These are phyloP conservation scores for Mamestra configurata DNA, from an alignment of 1,140 invertebrate genomes.

Conservation along the genomic window DNA sequence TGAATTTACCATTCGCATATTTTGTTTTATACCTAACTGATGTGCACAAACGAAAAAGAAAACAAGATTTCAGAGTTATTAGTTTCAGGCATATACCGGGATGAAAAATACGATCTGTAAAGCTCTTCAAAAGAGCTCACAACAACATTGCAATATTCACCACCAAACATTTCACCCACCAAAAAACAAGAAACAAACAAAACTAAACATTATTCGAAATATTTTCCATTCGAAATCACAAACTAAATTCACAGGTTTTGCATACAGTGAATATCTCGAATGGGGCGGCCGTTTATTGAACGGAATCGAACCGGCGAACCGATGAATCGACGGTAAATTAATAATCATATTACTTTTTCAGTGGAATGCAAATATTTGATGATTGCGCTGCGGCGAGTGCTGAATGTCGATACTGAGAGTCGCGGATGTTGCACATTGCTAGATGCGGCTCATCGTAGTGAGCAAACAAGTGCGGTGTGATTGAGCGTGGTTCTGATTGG, in stretches of 20 bases:
- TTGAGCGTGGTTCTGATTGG: slow-evolving; percentile 1
- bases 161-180: neutral
- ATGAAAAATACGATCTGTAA: neutral
- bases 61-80: too few relatives aligned
- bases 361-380: slow-evolving; percentile 85
- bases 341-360: slow-evolving; percentile 87
- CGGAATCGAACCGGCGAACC: slow-evolving; percentile 69
- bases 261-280: slow-evolving; percentile 80
- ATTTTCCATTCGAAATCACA: slow-evolving; percentile 61
- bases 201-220: slow-evolving; percentile 44
- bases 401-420: slow-evolving; percentile 70
- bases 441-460: slow-evolving; percentile 42
- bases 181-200: slow-evolving; percentile 7
- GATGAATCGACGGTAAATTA: slow-evolving; percentile 85
- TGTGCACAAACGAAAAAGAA: too few relatives aligned
- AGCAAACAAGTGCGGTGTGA: neutral
- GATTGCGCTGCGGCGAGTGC: slow-evolving; percentile 80
- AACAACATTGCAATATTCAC: neutral
- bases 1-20: too few relatives aligned
- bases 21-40: too few relatives aligned
- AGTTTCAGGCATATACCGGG: too few relatives aligned
- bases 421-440: slow-evolving; percentile 35
- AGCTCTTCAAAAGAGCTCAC: neutral
- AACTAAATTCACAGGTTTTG: slow-evolving; percentile 79
- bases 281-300: slow-evolving; percentile 65